phyloP scores from a whole-genome alignment of 92 coral and sea anemone genomes.

The Palythoa heliodiscus region DNA sequence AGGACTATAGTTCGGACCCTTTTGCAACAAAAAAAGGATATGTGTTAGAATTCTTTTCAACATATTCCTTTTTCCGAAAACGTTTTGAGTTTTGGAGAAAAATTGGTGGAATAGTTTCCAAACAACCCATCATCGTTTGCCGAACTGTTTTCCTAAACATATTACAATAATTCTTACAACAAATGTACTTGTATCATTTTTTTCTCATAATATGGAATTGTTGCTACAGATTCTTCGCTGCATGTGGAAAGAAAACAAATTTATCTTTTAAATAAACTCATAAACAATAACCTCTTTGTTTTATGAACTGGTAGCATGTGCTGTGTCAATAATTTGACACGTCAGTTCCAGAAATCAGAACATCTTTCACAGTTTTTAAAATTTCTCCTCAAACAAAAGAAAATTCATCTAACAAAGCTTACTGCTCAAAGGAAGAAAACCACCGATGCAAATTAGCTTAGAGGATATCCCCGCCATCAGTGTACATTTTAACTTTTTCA shows the following conservation, averaged over 20 bases:
- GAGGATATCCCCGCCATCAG: neutral
- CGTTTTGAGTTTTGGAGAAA: neutral
- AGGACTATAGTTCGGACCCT: neutral
- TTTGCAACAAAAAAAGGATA: neutral
- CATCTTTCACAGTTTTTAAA: conserved; percentile 12
- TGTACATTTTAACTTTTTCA: neutral
- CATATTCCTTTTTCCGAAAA: neutral
- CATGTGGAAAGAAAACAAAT: conserved; percentile 12
- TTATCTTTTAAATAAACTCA: conserved; percentile 7
- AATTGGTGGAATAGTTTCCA: neutral
- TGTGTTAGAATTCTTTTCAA: neutral
- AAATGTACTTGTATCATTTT: conserved; percentile 15
- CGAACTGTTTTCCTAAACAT: conserved; percentile 11
- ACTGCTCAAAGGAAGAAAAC: neutral
- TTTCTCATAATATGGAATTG: conserved; percentile 21
- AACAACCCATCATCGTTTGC: neutral
- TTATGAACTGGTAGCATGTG: conserved; percentile 38
- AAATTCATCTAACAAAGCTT: conserved; percentile 18
- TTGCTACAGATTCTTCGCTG: neutral
- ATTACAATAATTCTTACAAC: neutral
- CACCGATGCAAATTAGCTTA: neutral
- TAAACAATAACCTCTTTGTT: conserved; percentile 33
- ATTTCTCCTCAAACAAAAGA: conserved; percentile 33
- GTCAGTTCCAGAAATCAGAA: conserved; percentile 4
- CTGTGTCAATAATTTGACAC: conserved; percentile 43